These are phyloP conservation scores for Drosophila monieri DNA, from an alignment of 2,888 invertebrate species.

Conservation along the genomic window DNA sequence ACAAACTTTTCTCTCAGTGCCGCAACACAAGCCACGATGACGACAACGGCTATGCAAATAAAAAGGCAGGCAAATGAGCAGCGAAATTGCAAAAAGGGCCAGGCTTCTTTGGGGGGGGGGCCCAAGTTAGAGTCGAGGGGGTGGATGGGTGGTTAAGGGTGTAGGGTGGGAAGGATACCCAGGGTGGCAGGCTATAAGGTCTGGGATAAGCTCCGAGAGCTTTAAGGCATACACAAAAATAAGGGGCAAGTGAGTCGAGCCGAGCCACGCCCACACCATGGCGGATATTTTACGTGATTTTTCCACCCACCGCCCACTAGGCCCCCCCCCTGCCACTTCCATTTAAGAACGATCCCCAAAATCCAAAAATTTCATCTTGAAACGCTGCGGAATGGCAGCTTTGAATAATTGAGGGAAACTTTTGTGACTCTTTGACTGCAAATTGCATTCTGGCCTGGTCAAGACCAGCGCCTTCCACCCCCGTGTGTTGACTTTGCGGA, in stretches of 20 bases:
- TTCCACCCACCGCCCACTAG: neutral
- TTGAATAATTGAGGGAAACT: constrained; percentile 42
- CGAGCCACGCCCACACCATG: constrained; percentile 28
- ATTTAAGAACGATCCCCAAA: neutral
- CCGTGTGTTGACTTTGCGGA: constrained; percentile 67
- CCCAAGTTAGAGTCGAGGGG: neutral
- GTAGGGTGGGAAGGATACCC: neutral
- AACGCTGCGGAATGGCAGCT: constrained; percentile 14
- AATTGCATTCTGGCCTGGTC: constrained; percentile 64
- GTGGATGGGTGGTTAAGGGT: neutral
- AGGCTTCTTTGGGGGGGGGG: constrained; percentile 2
- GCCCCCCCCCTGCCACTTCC: neutral
- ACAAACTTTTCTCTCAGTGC: neutral
- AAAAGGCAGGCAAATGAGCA: constrained; percentile 67
- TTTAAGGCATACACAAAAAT: constrained; percentile 37
- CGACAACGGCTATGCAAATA: constrained; percentile 66
- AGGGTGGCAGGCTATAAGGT: neutral
- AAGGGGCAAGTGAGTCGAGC: neutral
- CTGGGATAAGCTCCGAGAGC: constrained; percentile 32
- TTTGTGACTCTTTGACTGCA: constrained; percentile 59
- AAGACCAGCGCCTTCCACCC: constrained; percentile 4
- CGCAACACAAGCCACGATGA: constrained; percentile 3
- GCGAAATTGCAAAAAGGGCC: constrained; percentile 52
- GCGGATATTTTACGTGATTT: constrained; percentile 8
- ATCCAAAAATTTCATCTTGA: constrained; percentile 30